Base-by-base conservation (phyloP, 1,140 invertebrate species). In the Aphaenogaster rudis region DNA sequence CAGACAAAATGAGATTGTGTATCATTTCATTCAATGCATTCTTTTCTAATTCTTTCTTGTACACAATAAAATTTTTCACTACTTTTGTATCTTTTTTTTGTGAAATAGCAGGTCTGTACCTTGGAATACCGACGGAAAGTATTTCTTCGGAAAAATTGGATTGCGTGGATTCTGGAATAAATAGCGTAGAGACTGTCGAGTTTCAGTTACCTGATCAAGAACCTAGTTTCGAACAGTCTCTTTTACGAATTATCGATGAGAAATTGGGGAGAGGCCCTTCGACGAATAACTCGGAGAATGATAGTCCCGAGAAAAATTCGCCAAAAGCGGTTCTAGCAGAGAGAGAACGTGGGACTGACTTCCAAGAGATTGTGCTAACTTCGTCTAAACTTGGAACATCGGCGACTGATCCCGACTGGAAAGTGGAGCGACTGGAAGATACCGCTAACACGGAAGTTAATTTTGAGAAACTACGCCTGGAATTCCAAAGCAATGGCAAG, bases 141-240 rank as follows among this genome's bases (percentile, higher is more conserved):
- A 76, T 71, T 0, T 77, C 88, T 13, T 13, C 93, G 4, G 94
- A 95, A 21, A 93, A 93, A 61, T 59, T 90, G 17, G 94, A 95
- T 64, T 94, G 92, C 61, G 88, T 93, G 1, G 95, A 95, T 82
- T 95, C 95, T 8, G 95, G 95, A 3, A 95, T 95, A 78, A 95
- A 95, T 59, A 95, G 95, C 78, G 95, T 96, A 0, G 95, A 95
- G 61, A 96, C 95, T 4, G 91, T 96, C 4, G 94, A 95, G 86
- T 92, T 95, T 67, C 93, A 94, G 74, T 82, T 88, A 4, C 87
- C 87, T 17, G 93, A 95, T 42, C 92, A 94, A 69, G 92, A 95
- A 71, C 93, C 92, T 0, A 95, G 94, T 76, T 88, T 95, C 7
- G 95, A 95, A 63, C 93, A 95, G 71, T 95, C 95, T 8, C 66